phyloP scores from a whole-genome alignment of 2,797 vertebrate genomes.

The Lophotriccus pileatus region DNA sequence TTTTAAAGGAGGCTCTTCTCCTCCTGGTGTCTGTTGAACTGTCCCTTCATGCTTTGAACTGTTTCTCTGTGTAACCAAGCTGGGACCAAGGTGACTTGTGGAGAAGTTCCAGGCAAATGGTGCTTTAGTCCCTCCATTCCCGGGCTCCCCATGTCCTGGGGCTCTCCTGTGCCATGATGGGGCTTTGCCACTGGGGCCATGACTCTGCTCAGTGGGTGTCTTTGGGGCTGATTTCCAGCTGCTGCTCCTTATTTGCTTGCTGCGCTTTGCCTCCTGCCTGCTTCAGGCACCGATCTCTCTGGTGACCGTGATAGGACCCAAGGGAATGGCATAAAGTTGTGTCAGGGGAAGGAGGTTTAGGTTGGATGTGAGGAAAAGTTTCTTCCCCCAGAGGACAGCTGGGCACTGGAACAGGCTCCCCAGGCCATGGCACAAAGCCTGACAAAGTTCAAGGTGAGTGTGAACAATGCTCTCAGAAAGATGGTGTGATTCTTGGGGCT shows the following conservation, averaged over 20 bases:
- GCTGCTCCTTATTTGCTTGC: background rate
- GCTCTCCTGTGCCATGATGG: background rate
- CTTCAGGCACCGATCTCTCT: background rate
- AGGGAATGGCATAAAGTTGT: background rate
- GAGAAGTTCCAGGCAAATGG: background rate
- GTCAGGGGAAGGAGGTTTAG: background rate
- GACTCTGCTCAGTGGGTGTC: accelerated
- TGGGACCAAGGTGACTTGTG: background rate
- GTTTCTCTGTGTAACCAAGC: background rate
- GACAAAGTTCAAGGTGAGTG: background rate
- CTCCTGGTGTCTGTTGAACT: background rate
- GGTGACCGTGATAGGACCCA: background rate
- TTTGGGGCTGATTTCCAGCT: background rate
- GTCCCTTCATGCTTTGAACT: background rate
- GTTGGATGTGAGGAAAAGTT: background rate
- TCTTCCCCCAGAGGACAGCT: background rate
- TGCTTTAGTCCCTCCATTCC: background rate
- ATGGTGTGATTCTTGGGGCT: background rate
- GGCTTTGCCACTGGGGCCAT: accelerated
- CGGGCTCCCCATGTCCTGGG: accelerated
- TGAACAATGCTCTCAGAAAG: background rate
- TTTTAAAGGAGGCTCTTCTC: background rate
- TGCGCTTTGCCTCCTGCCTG: background rate
- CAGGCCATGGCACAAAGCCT: background rate
- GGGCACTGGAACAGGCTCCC: background rate